phyloP scores from a whole-genome alignment of 2,888 invertebrate genomes.

The Cerastis leucographa region DNA sequence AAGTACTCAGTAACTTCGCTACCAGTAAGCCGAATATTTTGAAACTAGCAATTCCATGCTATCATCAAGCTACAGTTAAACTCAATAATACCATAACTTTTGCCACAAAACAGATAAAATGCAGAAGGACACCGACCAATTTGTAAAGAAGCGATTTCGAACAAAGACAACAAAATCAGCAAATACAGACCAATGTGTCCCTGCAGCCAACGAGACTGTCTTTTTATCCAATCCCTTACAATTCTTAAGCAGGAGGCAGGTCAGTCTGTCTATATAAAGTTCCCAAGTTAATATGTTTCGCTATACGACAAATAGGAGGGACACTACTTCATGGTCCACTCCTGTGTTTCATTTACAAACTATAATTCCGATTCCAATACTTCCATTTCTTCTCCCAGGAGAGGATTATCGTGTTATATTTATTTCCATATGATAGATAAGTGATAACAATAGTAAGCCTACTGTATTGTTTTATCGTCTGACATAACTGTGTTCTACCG shows the following conservation, averaged over 20 bases:
- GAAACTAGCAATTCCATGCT: conserved; percentile 61
- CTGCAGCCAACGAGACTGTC: not conserved
- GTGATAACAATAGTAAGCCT: conserved; percentile 20
- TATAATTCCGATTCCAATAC: not conserved
- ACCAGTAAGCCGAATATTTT: conserved; percentile 57
- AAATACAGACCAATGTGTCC: not conserved
- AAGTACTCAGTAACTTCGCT: conserved; percentile 45
- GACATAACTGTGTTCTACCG: conserved; percentile 61
- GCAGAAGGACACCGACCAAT: conserved; percentile 18
- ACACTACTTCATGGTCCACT: not conserved
- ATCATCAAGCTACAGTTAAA: conserved; percentile 58
- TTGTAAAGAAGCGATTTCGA: not conserved
- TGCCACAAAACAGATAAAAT: conserved; percentile 1
- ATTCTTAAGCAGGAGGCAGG: not conserved
- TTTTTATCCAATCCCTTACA: not conserved
- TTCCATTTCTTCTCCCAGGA: too few species aligned
- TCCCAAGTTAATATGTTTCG: not conserved
- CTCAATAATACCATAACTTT: conserved; percentile 54
- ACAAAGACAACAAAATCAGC: not conserved
- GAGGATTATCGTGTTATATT: not conserved
- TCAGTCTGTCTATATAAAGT: not conserved
- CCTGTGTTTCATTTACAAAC: not conserved
- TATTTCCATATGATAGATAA: not conserved
- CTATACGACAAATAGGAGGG: not conserved
- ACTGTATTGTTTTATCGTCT: conserved; percentile 30